These are phyloP conservation scores for Dermatemys mawii DNA, from an alignment of 2,113 vertebrate genomes.

Conservation along the genomic window DNA sequence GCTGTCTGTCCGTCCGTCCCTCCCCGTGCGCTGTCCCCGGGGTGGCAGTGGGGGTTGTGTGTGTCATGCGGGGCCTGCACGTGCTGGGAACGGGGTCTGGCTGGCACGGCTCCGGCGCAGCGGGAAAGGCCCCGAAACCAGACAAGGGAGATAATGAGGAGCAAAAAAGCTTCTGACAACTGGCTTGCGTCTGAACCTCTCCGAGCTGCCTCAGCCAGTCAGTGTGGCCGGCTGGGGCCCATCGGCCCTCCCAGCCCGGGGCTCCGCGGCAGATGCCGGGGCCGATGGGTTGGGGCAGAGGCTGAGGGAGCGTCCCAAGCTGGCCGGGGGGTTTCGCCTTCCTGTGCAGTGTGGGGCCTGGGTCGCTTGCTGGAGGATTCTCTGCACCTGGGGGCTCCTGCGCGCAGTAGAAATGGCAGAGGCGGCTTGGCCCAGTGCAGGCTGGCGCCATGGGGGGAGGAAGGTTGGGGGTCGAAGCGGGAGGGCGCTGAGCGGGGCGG, in stretches of 20 bases:
- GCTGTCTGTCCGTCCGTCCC: too few species aligned
- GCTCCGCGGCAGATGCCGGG: not conserved
- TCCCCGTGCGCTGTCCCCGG: not conserved
- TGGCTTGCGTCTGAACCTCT: not conserved
- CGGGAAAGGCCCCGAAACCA: not conserved
- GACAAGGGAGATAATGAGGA: not conserved
- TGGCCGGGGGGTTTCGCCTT: too few species aligned
- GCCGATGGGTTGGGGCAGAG: not conserved
- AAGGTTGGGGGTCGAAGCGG: not conserved
- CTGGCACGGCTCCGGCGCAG: not conserved
- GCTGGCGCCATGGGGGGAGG: not conserved
- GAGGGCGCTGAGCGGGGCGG: too few species aligned
- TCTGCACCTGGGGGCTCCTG: too few species aligned
- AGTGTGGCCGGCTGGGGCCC: not conserved
- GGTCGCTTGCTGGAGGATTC: too few species aligned
- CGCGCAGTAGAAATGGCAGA: too few species aligned
- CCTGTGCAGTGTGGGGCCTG: too few species aligned
- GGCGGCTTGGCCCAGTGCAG: too few species aligned
- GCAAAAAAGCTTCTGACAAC: not conserved
- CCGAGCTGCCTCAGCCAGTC: not conserved
- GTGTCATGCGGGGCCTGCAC: fast-evolving
- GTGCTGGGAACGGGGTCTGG: not conserved
- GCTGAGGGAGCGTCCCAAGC: not conserved
- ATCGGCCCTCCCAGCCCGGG: too few species aligned
- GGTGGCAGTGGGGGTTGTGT: not conserved